Evolutionary conservation across 30 jellyfish, hydroid and myxozoan genomes (phyloP).

Genomic region (Hydractinia echinata): DNA sequence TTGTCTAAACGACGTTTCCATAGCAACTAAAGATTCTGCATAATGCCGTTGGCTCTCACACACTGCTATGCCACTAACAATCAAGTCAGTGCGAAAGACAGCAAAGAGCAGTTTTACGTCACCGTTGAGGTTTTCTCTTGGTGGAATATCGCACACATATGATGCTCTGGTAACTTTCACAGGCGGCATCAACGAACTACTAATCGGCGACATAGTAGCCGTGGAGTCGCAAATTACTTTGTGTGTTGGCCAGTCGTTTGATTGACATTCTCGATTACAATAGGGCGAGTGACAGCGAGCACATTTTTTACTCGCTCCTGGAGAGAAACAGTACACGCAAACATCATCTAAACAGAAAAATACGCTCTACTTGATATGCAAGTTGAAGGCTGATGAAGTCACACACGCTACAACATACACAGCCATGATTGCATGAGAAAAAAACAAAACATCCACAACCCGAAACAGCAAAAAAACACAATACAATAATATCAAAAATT

Average conservation of each 20-base stretch:
- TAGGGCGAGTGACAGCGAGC: conserved; percentile 40
- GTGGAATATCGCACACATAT: background rate
- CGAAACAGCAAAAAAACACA: too few relatives aligned
- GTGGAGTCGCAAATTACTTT: conserved; percentile 40
- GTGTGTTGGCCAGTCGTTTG: conserved; percentile 62
- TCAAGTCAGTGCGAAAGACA: background rate
- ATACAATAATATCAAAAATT: too few relatives aligned
- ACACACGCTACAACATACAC: too few relatives aligned
- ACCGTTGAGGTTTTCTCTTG: background rate
- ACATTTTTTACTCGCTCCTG: background rate
- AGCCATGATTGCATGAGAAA: too few relatives aligned
- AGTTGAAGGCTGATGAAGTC: too few relatives aligned
- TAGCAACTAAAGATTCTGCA: background rate
- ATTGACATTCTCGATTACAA: conserved; percentile 58
- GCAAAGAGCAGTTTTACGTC: background rate
- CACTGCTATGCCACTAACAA: background rate
- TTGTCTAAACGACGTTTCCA: background rate
- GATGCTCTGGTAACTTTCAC: conserved; percentile 1
- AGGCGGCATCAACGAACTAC: conserved; percentile 15
- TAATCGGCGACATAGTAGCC: background rate
- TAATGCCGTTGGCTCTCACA: background rate
- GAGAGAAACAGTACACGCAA: background rate
- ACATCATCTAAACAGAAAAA: background rate
- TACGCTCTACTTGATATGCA: too few relatives aligned
- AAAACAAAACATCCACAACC: too few relatives aligned